phyloP scores from a whole-genome alignment of 2,113 vertebrate genomes.

The Chionodraco myersi region DNA sequence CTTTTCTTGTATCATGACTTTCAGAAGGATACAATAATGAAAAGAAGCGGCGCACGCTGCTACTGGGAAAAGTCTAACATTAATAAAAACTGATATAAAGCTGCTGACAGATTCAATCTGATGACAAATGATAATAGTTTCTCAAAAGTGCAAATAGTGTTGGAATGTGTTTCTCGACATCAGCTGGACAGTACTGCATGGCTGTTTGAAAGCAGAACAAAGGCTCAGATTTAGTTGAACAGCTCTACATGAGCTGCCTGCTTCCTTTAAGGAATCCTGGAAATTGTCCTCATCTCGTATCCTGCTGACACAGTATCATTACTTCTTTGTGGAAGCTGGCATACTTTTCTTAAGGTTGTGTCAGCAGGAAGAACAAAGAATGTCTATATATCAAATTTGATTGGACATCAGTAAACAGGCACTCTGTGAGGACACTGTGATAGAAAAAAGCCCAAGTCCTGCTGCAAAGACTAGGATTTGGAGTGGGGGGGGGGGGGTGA shows the following conservation, averaged over 20 bases:
- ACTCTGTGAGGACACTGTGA: not conserved
- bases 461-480: constrained; percentile 19
- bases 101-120: constrained; percentile 2
- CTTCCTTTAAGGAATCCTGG: constrained; percentile 18
- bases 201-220: constrained; percentile 23
- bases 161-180: constrained; percentile 21
- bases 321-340: constrained; percentile 30
- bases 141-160: constrained; percentile 4
- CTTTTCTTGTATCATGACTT: not conserved
- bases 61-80: not conserved
- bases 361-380: constrained; percentile 45
- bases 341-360: constrained; percentile 32
- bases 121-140: constrained; percentile 9
- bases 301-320: constrained; percentile 45
- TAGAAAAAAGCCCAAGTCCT: constrained; percentile 16
- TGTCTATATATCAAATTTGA: constrained; percentile 48
- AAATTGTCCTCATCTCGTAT: constrained; percentile 24
- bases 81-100: constrained; percentile 21
- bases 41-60: not conserved
- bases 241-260: not conserved
- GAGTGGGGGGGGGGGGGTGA: constrained; percentile 30
- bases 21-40: not conserved
- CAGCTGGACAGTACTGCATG: constrained; percentile 1
- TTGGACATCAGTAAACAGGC: constrained; percentile 38
- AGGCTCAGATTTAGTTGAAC: constrained; percentile 3